Percentiles rank a stretch among this genome's conserved stretches.
Conservation (phyloP, 1,140 invertebrate species). For the Drosophila suzukii region DNA sequence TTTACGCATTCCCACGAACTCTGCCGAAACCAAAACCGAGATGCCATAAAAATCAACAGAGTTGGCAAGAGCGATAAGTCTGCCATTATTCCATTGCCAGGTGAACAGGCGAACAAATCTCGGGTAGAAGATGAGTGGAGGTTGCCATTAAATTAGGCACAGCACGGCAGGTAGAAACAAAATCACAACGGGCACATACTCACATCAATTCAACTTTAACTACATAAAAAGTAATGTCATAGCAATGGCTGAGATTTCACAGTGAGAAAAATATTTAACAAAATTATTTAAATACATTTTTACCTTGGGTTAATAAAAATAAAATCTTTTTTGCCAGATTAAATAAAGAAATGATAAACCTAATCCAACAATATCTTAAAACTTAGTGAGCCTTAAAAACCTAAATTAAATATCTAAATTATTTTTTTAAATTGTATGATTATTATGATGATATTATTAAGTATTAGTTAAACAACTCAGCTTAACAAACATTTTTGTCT, state of each 20-base stretch:
- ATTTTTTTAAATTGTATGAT: too few relatives aligned
- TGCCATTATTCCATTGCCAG: conserved; percentile 46
- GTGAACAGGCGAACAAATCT: conserved; percentile 22
- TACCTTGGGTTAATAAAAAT: too few relatives aligned
- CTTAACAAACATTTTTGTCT: neutral
- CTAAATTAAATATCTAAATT: too few relatives aligned
- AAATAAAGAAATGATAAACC: too few relatives aligned
- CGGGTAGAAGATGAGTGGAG: neutral
- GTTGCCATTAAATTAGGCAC: conserved; percentile 25
- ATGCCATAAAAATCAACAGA: conserved; percentile 62
- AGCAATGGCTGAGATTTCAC: conserved; percentile 10
- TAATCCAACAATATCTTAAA: too few relatives aligned
- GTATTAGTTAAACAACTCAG: too few relatives aligned
- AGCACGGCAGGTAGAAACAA: conserved; percentile 12
- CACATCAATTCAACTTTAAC: conserved; percentile 58
- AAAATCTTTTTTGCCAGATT: too few relatives aligned
- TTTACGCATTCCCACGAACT: conserved; percentile 55
- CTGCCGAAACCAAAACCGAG: conserved; percentile 12
- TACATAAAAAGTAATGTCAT: conserved; percentile 72
- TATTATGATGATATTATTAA: too few relatives aligned
- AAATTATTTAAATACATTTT: too few relatives aligned
- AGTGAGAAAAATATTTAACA: neutral
- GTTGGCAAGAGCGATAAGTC: conserved; percentile 57
- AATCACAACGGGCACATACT: conserved; percentile 41
- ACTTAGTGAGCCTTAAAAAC: too few relatives aligned